Base-by-base conservation (phyloP, 2,888 invertebrate species). In the Leptarthrus brevirostris region DNA sequence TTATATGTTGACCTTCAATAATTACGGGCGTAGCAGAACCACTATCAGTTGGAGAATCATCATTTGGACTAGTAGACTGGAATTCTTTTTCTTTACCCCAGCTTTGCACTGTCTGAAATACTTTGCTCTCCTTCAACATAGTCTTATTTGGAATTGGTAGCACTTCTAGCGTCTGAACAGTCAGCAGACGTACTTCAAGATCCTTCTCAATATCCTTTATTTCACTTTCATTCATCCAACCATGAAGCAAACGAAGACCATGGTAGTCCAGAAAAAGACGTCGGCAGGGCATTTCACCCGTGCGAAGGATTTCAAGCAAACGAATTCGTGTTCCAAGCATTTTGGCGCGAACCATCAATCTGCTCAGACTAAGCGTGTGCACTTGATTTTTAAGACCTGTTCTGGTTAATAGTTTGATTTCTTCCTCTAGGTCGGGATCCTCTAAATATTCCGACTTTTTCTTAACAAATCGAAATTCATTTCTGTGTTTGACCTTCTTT, bases 101-200 rank as follows among this genome's bases (percentile, higher is more conserved):
- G 78, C 91, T 90, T 81, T 96, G 92, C 18, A 98, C 92, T 12
- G 93, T 90, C 24, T 90, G 88, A 80, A 95, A 89, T 77, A 98
- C 93, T 80, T 96, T 94, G 80, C 95, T 96, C 82, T 98, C 97
- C 80, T 93, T 92, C 6, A 98, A 87, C 88, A 96, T 92, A 0
- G 95, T 96, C 86, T 94, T 96, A 85, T 97, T 97, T 2, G 94
- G 92, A 77, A 98, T 95, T 8, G 98, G 97, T 77, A 98, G 87
- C 20, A 91, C 89, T 77, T 92, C 91, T 74, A 98, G 86, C 0
- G 95, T 93, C 80, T 91, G 90, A 24, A 98, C 86, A 81, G 93
- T 87, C 80, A 92, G 91, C 77, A 89, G 88, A 85, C 94, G 93
- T 83, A 83, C 78, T 74, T 81, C 78, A 56, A 79, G 77, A 58